Conservation (phyloP, 1,140 invertebrate genomes). For the Linepithema humile region DNA sequence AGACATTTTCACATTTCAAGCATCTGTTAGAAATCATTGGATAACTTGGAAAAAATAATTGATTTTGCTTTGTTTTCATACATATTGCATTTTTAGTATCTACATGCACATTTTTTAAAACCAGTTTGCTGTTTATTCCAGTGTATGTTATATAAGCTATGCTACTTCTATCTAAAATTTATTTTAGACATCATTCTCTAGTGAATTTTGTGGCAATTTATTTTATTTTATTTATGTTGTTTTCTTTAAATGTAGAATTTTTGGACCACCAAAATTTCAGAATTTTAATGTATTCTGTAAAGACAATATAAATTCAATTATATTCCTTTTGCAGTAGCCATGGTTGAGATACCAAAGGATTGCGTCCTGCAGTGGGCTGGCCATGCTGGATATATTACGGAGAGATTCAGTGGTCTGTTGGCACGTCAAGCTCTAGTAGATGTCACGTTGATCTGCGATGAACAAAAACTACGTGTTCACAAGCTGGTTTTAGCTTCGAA, state of each 20-base stretch:
- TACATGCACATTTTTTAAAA: neutral
- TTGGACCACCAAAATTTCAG: neutral
- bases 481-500: conserved; percentile 87
- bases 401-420: conserved; percentile 85
- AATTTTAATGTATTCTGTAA: neutral
- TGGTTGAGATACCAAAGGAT: conserved; percentile 79
- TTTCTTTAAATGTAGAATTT: neutral
- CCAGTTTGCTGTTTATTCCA: neutral
- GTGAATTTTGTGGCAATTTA: neutral
- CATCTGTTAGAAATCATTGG: neutral
- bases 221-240: neutral
- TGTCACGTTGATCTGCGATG: conserved; percentile 86
- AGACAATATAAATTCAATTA: neutral
- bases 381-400: conserved; percentile 84
- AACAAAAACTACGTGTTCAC: conserved; percentile 86
- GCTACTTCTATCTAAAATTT: neutral
- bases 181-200: neutral
- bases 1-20: neutral
- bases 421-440: conserved; percentile 86
- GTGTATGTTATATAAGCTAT: neutral
- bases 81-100: neutral
- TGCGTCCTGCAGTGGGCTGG: conserved; percentile 85
- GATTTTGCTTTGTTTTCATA: neutral
- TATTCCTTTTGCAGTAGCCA: conserved; percentile 63
- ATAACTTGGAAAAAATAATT: neutral